phyloP scores from a whole-genome alignment of 2,797 vertebrate species.

The Streptopelia turtur region DNA sequence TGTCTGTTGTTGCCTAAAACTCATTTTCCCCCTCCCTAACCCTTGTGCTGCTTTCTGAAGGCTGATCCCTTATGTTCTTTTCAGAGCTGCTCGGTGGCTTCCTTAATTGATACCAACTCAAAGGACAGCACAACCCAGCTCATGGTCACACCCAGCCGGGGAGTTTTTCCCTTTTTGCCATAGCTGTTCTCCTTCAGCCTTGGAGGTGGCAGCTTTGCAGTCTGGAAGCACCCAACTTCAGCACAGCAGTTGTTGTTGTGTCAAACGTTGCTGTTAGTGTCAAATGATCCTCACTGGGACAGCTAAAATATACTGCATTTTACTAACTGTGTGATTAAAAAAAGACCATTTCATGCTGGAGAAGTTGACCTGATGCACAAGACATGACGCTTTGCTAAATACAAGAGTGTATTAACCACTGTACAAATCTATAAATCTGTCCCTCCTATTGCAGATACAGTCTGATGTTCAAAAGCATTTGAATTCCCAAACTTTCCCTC shows the following conservation, averaged over 20 bases:
- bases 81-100: neutral
- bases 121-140: neutral
- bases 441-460: slow-evolving; percentile 30
- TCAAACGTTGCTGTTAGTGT: neutral
- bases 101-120: neutral
- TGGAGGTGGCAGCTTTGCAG: neutral
- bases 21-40: neutral
- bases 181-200: neutral
- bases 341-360: neutral
- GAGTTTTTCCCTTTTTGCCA: neutral
- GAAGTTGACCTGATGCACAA: neutral
- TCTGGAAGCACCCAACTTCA: neutral
- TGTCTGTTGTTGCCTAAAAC: neutral
- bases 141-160: neutral
- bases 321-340: neutral
- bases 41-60: neutral
- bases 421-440: slow-evolving; percentile 57
- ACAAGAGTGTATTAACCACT: slow-evolving; percentile 10
- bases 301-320: neutral
- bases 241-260: neutral
- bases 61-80: neutral
- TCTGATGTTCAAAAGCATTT: slow-evolving; percentile 65
- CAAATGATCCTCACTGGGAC: neutral
- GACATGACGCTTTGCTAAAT: neutral
- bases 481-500: slow-evolving; percentile 59